Evolutionary conservation across 2,797 vertebrate species (phyloP).

Genomic region (Coendou prehensilis): DNA sequence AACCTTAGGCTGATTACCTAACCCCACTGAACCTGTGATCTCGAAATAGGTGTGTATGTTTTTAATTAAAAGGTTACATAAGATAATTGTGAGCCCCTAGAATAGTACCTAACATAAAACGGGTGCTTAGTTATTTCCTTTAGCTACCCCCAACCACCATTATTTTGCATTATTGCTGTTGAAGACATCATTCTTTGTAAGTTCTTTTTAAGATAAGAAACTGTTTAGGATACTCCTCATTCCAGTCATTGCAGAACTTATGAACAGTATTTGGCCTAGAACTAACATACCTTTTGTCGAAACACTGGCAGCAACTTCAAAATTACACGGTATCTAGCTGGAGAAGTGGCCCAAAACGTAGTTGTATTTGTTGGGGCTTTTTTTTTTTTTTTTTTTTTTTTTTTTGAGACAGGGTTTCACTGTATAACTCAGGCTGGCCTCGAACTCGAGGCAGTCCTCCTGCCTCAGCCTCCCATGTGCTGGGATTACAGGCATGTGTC

Average conservation of each 20-base stretch:
- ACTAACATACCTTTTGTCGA: background rate
- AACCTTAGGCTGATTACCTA: slow-evolving; percentile 12
- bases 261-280: slow-evolving; percentile 15
- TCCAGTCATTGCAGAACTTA: background rate
- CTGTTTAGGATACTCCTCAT: background rate
- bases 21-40: background rate
- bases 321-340: background rate
- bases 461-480: background rate
- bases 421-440: background rate
- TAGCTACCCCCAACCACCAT: background rate
- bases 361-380: background rate
- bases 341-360: background rate
- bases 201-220: background rate
- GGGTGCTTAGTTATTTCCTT: slow-evolving; percentile 10
- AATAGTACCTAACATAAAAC: background rate
- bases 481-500: background rate
- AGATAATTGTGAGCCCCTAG: background rate
- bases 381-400: too few relatives aligned
- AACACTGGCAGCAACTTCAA: background rate
- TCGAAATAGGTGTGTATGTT: background rate
- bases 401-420: background rate
- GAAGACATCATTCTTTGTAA: slow-evolving; percentile 7
- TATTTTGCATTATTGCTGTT: slow-evolving; percentile 27
- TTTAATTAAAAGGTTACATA: background rate
- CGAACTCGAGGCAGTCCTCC: background rate